Evolutionary conservation across 2,113 vertebrate genomes (phyloP).

Genomic region (Malurus elegans): DNA sequence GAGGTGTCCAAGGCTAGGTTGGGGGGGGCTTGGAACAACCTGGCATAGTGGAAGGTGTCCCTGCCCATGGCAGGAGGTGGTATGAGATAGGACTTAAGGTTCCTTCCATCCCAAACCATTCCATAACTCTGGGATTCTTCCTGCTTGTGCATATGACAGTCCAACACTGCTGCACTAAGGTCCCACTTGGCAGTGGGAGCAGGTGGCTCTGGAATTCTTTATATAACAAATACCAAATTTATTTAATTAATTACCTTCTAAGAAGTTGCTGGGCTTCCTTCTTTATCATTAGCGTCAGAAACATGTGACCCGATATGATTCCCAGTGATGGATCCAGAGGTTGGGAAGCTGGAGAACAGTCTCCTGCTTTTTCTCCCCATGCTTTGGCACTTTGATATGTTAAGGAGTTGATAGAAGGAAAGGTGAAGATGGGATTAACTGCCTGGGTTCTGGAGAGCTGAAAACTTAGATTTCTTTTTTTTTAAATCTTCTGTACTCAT

Average conservation of each 20-base stretch:
- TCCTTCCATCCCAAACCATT: not conserved
- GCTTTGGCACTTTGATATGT: not conserved
- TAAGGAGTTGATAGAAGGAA: not conserved
- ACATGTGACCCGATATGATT: not conserved
- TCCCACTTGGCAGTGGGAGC: not conserved
- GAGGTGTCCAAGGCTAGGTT: rapidly evolving
- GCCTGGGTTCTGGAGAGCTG: not conserved
- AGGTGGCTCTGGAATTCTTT: not conserved
- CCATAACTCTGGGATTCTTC: not conserved
- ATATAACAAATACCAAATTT: not conserved
- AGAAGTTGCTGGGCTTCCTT: not conserved
- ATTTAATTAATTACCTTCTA: not conserved
- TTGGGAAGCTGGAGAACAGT: not conserved
- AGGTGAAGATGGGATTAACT: not conserved
- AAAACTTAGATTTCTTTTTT: not conserved
- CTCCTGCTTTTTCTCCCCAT: not conserved
- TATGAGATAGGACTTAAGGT: not conserved
- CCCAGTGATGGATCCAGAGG: not conserved
- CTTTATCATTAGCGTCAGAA: not conserved
- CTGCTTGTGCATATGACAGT: not conserved
- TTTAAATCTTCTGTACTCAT: not conserved
- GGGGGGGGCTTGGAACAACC: rapidly evolving
- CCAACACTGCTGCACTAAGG: not conserved
- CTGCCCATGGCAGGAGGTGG: not conserved
- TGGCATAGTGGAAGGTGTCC: not conserved